Evolutionary conservation across 92 coral and sea anemone species (phyloP).

Genomic region (Bergia sp.): DNA sequence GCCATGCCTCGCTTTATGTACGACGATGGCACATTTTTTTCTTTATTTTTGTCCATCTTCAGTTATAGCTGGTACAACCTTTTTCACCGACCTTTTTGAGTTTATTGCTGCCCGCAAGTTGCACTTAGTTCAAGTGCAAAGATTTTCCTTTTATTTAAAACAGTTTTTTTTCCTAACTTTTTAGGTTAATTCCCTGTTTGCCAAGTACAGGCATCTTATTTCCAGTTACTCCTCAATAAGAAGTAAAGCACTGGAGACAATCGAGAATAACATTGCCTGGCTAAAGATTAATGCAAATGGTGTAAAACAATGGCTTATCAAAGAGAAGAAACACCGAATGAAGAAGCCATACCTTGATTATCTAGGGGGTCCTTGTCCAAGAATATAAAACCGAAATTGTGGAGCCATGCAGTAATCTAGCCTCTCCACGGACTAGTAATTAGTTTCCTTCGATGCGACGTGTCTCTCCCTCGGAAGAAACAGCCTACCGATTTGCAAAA

Average conservation of each 20-base stretch:
- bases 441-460: too few species aligned
- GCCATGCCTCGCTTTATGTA: too few species aligned
- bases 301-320: slow-evolving; percentile 21
- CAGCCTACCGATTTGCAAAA: too few species aligned
- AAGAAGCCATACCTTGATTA: not conserved
- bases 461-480: too few species aligned
- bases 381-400: not conserved
- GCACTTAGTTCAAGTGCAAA: too few species aligned
- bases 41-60: too few species aligned
- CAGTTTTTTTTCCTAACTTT: too few species aligned
- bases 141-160: not conserved
- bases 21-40: too few species aligned
- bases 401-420: not conserved
- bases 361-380: not conserved
- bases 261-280: slow-evolving; percentile 26
- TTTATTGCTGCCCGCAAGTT: too few species aligned
- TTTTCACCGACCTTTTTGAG: too few species aligned
- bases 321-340: not conserved
- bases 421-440: too few species aligned
- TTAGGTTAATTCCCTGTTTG: slow-evolving; percentile 13
- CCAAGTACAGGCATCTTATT: not conserved
- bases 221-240: slow-evolving; percentile 1
- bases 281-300: slow-evolving; percentile 6
- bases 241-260: slow-evolving; percentile 6
- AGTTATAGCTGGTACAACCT: too few species aligned